These are phyloP conservation scores for Folsomia manolachei DNA, from an alignment of 2,888 invertebrate species.

Conservation along the genomic window DNA sequence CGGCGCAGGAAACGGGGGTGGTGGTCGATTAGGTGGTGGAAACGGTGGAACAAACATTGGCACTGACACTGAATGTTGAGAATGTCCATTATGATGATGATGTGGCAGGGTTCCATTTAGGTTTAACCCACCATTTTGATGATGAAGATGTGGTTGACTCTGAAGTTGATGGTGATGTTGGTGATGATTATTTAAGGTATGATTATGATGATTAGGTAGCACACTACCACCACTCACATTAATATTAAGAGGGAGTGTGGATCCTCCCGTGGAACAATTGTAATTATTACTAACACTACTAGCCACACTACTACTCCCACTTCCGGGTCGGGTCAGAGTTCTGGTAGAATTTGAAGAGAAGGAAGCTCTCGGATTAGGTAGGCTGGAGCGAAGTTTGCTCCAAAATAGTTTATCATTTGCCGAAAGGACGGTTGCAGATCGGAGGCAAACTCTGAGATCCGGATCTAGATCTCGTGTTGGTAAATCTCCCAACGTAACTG, in stretches of 20 bases:
- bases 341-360: slow-evolving; percentile 27
- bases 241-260: slow-evolving; percentile 32
- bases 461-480: slow-evolving; percentile 85
- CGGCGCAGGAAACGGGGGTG: slow-evolving; percentile 49
- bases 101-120: slow-evolving; percentile 24
- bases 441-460: slow-evolving; percentile 82
- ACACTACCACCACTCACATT: slow-evolving; percentile 24
- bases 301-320: slow-evolving; percentile 33
- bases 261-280: slow-evolving; percentile 29
- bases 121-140: slow-evolving; percentile 18
- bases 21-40: slow-evolving; percentile 48
- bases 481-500: slow-evolving; percentile 84
- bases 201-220: slow-evolving; percentile 12
- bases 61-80: slow-evolving; percentile 28
- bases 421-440: slow-evolving; percentile 76
- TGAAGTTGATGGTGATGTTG: slow-evolving; percentile 27
- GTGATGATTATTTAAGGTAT: slow-evolving; percentile 27
- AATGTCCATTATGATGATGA: background rate
- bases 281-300: slow-evolving; percentile 37
- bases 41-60: slow-evolving; percentile 48
- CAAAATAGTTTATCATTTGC: slow-evolving; percentile 95
- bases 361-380: slow-evolving; percentile 68
- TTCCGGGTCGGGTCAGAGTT: slow-evolving; percentile 29
- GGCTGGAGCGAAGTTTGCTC: slow-evolving; percentile 88
- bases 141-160: background rate